These are phyloP conservation scores for Channa maculata DNA, from an alignment of 2,113 vertebrate genomes.

Conservation along the genomic window DNA sequence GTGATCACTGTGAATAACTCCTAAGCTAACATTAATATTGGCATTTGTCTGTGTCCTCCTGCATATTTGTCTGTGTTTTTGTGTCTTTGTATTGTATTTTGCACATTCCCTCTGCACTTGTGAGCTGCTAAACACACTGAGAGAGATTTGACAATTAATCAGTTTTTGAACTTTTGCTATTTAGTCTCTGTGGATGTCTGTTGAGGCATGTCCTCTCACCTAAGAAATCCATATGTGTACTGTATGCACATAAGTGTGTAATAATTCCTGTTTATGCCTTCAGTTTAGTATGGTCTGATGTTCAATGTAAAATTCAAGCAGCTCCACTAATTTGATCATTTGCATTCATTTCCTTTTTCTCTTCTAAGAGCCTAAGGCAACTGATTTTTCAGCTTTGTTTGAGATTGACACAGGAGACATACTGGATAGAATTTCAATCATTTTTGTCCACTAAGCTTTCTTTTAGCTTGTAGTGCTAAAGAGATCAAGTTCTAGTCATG, in stretches of 20 bases:
- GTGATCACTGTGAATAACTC: not conserved
- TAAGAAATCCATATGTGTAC: not conserved
- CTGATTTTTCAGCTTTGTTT: slow-evolving; percentile 2
- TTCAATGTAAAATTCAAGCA: slow-evolving; percentile 4
- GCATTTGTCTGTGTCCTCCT: not conserved
- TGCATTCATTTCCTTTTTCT: slow-evolving; percentile 1
- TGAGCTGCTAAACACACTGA: not conserved
- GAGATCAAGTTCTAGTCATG: slow-evolving; percentile 12
- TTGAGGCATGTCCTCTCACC: not conserved
- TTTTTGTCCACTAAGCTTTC: not conserved
- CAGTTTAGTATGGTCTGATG: not conserved
- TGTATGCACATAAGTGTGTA: not conserved
- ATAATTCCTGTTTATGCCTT: not conserved
- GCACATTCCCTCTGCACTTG: not conserved
- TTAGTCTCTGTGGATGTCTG: slow-evolving; percentile 3
- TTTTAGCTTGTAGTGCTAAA: not conserved
- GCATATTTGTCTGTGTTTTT: not conserved
- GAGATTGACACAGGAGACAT: slow-evolving; percentile 4
- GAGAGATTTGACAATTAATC: slow-evolving; percentile 4
- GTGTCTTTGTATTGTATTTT: not conserved
- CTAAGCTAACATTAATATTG: not conserved
- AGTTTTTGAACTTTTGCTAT: not conserved
- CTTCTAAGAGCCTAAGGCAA: not conserved
- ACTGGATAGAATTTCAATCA: not conserved
- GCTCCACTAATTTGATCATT: slow-evolving; percentile 3